Evolutionary conservation across 1,140 invertebrate genomes (phyloP).

Genomic region (Micrasema minimum): DNA sequence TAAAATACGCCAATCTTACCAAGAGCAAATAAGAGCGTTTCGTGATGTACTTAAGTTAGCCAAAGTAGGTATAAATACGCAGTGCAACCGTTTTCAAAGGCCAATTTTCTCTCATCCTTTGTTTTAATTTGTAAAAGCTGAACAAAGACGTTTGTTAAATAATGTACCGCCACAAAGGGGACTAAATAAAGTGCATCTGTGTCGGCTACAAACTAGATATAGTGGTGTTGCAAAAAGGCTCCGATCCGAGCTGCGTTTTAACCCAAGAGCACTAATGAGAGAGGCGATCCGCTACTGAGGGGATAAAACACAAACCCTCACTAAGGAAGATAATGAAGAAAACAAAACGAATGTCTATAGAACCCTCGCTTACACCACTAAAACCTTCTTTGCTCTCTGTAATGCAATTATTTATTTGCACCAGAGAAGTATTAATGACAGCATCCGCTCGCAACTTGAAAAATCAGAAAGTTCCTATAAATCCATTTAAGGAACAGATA

Average conservation of each 20-base stretch:
- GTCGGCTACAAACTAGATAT: constrained; percentile 17
- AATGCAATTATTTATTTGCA: neutral
- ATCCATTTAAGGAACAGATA: no score
- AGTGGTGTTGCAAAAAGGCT: constrained; percentile 20
- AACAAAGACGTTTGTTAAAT: constrained; percentile 44
- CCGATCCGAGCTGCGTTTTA: constrained; percentile 37
- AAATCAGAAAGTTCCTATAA: no score
- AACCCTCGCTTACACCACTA: no score
- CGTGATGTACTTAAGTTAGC: no score
- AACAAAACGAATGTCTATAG: neutral
- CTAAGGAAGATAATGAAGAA: constrained; percentile 39
- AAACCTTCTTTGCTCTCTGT: no score
- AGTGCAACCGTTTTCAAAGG: no score
- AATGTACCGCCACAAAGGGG: constrained; percentile 36
- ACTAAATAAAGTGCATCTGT: constrained; percentile 40
- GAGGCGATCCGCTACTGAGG: constrained; percentile 32
- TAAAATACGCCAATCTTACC: no score
- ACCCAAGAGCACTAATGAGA: constrained; percentile 41
- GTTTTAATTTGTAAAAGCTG: constrained; percentile 14
- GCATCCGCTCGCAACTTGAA: no score
- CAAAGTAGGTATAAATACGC: no score
- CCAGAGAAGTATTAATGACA: no score
- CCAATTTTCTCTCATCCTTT: neutral
- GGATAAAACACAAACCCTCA: constrained; percentile 1
- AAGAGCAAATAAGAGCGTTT: no score